Base-by-base conservation (phyloP, 37 sponge, comb jelly and placozoan genomes). In the Spongilla lacustris region DNA sequence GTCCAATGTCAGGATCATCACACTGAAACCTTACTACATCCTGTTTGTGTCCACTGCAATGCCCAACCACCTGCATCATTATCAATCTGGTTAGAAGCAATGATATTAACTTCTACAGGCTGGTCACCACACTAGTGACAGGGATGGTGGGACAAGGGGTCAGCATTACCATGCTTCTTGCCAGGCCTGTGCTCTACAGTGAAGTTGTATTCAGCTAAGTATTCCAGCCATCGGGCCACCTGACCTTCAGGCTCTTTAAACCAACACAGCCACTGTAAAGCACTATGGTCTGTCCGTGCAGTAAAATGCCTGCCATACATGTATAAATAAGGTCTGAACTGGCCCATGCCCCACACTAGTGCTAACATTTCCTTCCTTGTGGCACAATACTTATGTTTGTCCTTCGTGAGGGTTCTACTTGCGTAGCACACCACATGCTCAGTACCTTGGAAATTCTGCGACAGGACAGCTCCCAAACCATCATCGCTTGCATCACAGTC, bases 221-320 rank as follows among this genome's bases (percentile, higher is more conserved):
- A 66, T 36, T 84, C 76, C 24, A 75, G 21, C 84, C 76, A 84
- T 22, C 84, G 75, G 1, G 84, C 84, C 29, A 84, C 2, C 27
- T 84, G 84, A 0, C 83, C 83, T 27, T 71, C 25, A 30, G 83
- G 83, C 19, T 83, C 83, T 29, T 72, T 71, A 29, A 71, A 84
- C n/a, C 29, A 66, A 31, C 34, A 76, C 84, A 84, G 33, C 84
- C 84, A 84, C 22, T 29, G 38, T n/a, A 84, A 35, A 9, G 76
- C 50, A 28, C 84, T 13, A 35, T 84, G 84, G 38, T 84, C 84
- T 14, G 76, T 84, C 34, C 84, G 9, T 66, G 38, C 34, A 22
- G 28, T 35, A 74, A 84, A 84, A 14, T 49, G 66, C 19, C 11
- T 12, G 49, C 76, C 58, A 29, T 21, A 17, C 17, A 84, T 35